Evolutionary conservation across 2,888 invertebrate species (phyloP).

Genomic region (Ophioninae sp.): DNA sequence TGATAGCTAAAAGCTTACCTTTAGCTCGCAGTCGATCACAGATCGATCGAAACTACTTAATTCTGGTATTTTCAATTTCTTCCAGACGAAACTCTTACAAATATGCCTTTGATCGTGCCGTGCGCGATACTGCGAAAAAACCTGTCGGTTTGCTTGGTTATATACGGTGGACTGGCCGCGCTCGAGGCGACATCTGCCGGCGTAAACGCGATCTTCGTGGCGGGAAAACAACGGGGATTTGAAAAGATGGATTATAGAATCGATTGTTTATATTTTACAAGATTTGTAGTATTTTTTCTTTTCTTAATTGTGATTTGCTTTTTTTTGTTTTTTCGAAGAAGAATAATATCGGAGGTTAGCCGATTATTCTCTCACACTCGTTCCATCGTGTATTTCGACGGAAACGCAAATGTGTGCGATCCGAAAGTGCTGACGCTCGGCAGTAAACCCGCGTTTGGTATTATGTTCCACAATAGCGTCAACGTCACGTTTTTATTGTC

Average conservation of each 20-base stretch:
- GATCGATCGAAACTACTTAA: neutral
- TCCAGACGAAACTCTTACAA: neutral
- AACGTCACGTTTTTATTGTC: constrained; percentile 97
- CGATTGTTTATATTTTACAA: constrained; percentile 32
- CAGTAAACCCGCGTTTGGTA: constrained; percentile 98
- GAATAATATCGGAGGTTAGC: constrained; percentile 13
- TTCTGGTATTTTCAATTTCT: neutral
- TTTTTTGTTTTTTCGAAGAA: constrained; percentile 14
- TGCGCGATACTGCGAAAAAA: neutral
- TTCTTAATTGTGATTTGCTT: constrained; percentile 13
- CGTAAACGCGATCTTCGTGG: neutral
- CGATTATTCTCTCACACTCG: constrained; percentile 81
- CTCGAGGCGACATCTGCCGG: neutral
- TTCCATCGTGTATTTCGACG: constrained; percentile 90
- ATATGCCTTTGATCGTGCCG: neutral
- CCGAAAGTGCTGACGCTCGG: constrained; percentile 93
- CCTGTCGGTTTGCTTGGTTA: neutral
- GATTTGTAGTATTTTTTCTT: constrained; percentile 10
- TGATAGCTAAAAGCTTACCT: neutral
- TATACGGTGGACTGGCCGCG: neutral
- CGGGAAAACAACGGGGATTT: neutral
- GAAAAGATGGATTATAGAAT: constrained; percentile 17
- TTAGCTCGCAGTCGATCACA: neutral
- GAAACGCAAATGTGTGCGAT: constrained; percentile 94
- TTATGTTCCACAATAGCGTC: constrained; percentile 98